Base-by-base conservation (phyloP, 2,888 invertebrate genomes). In the Clusia tigrina region DNA sequence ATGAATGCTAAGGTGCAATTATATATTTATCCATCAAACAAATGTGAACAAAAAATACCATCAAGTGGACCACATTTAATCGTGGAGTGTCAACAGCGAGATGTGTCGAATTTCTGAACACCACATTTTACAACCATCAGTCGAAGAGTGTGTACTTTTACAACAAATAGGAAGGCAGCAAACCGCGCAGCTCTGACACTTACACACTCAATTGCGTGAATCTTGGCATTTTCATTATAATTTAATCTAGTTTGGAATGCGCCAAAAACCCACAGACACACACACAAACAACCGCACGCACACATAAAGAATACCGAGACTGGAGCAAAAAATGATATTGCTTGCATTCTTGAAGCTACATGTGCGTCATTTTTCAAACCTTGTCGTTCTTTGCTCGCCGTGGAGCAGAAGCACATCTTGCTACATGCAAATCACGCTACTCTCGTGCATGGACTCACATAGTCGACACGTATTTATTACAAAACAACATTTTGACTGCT, bases 131-230 rank as follows among this genome's bases (percentile, higher is more conserved):
- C n/a, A n/a, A n/a, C n/a, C n/a, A n/a, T n/a, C n/a, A n/a, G n/a
- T n/a, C n/a, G n/a, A n/a, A n/a, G n/a, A n/a, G n/a, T n/a, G n/a
- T n/a, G n/a, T n/a, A n/a, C n/a, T n/a, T n/a, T n/a, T n/a, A 32
- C 32, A 32, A 12, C 32, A 6, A 32, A 6, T 9, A 32, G 32
- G 12, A 32, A 32, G 5, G 22, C 20, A 15, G 18, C 6, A 48
- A 48, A 22, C 20, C 48, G 22, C 48, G 5, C 3, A 48, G 48
- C 22, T 48, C 18, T 58, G 70, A 67, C 74, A 77, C 71, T 76
- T 78, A 73, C 73, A 78, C 77, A 76, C 66, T 73, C 78, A 74
- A 74, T 74, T 74, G 78, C 78, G 68, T 72, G 74, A 76, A 74
- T 78, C 78, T 68, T 42, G 51, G 63, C 64, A 42, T 59, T 58